These are phyloP conservation scores for Coecobrya sp. DNA, from an alignment of 2,888 invertebrate genomes.

Conservation along the genomic window DNA sequence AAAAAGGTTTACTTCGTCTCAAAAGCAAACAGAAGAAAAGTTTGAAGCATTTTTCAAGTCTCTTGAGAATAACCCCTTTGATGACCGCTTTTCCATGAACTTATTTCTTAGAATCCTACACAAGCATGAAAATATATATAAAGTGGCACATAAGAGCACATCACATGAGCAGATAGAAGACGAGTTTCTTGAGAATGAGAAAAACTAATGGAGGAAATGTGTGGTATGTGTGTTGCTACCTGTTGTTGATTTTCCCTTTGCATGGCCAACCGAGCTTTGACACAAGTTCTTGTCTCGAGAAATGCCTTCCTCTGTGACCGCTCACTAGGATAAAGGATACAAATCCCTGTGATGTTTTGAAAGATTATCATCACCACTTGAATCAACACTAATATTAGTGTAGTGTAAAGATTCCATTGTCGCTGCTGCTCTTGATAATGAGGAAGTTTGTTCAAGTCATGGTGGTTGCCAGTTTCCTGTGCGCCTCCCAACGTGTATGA, in stretches of 20 bases:
- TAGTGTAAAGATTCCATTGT: slow-evolving; percentile 71
- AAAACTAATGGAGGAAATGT: not conserved
- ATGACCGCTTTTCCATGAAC: slow-evolving; percentile 6
- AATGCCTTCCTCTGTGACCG: slow-evolving; percentile 94
- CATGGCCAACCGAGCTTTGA: slow-evolving; percentile 95
- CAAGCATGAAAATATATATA: not conserved
- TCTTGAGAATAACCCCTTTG: slow-evolving; percentile 15
- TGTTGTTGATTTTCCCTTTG: slow-evolving; percentile 98
- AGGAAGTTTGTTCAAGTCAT: not conserved
- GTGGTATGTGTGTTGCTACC: slow-evolving; percentile 89
- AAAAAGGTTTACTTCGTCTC: not conserved
- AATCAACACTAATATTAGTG: slow-evolving; percentile 67
- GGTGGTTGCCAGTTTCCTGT: not conserved
- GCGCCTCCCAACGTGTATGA: slow-evolving; percentile 10
- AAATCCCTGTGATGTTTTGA: slow-evolving; percentile 77
- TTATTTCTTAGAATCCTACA: not conserved
- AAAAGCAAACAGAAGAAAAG: too few species aligned
- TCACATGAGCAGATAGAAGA: not conserved
- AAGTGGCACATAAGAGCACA: not conserved
- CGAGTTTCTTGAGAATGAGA: not conserved
- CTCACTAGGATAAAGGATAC: slow-evolving; percentile 73
- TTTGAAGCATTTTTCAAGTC: not conserved
- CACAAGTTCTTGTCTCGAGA: slow-evolving; percentile 97
- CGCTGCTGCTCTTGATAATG: slow-evolving; percentile 13
- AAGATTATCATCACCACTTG: slow-evolving; percentile 78